These are phyloP conservation scores for Austrolebias charrua DNA, from an alignment of 2,797 vertebrate genomes.

Conservation along the genomic window DNA sequence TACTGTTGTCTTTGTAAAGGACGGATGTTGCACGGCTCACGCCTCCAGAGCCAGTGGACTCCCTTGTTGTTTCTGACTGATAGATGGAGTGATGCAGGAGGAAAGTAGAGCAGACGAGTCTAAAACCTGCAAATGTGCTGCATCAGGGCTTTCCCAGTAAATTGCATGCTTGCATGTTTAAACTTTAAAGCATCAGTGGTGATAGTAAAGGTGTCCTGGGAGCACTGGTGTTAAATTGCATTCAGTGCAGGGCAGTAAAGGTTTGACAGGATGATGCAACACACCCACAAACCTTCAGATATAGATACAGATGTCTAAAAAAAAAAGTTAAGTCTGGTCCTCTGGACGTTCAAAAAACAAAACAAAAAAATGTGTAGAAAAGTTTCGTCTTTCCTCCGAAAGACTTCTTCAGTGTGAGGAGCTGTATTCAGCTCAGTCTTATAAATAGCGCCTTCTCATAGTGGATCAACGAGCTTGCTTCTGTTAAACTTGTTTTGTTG, in stretches of 20 bases:
- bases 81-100: neutral
- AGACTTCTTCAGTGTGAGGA: too few species aligned
- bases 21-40: neutral
- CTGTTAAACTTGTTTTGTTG: too few species aligned
- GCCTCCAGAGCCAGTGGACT: neutral
- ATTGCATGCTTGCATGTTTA: neutral
- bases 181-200: neutral
- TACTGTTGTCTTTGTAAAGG: neutral
- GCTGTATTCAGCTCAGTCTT: too few species aligned
- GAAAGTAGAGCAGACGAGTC: conserved; percentile 6
- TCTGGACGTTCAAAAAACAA: too few species aligned
- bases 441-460: too few species aligned
- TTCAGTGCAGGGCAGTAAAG: neutral
- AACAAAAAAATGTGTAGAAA: too few species aligned
- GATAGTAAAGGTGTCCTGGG: neutral
- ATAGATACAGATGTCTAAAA: too few species aligned
- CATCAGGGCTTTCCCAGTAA: neutral
- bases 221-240: neutral
- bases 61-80: conserved; percentile 15
- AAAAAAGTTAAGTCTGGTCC: too few species aligned
- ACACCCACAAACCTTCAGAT: neutral
- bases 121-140: neutral
- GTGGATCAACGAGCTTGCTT: too few species aligned
- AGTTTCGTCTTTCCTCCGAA: too few species aligned
- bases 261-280: neutral